Conservation (phyloP, 2,113 vertebrate genomes). For the Falco punctatus region DNA sequence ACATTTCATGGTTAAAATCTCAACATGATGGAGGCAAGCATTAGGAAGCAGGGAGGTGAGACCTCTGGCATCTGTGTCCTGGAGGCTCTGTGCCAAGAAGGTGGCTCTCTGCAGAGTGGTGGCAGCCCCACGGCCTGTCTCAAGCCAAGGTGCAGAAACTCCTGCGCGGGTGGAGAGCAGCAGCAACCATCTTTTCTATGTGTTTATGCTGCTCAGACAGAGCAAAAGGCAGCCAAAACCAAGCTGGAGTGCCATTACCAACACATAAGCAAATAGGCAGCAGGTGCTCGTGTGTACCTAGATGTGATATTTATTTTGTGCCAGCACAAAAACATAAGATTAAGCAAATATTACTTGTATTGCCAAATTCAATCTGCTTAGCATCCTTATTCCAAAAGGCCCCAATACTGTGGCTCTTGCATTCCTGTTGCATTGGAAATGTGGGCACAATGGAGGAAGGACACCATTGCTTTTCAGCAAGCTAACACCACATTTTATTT, state of each 20-base stretch:
- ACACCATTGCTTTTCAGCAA: background rate
- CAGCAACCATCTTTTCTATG: background rate
- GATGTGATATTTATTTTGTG: background rate
- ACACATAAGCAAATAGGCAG: background rate
- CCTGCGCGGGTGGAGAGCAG: background rate
- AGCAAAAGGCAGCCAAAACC: background rate
- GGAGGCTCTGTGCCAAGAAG: background rate
- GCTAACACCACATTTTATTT: background rate
- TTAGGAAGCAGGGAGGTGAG: background rate
- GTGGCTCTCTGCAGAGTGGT: background rate
- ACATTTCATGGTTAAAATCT: background rate
- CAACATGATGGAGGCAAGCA: rapidly evolving
- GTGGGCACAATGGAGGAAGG: background rate
- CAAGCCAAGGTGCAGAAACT: background rate
- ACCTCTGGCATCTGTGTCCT: rapidly evolving
- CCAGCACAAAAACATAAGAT: background rate
- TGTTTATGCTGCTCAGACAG: background rate
- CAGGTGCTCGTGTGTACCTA: background rate
- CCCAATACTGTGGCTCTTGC: background rate
- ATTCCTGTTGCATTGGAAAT: background rate
- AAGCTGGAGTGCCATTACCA: background rate
- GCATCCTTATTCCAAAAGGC: background rate
- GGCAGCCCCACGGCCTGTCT: rapidly evolving
- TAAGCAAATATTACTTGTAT: background rate
- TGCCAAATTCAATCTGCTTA: background rate